Evolutionary conservation across 2,113 vertebrate species (phyloP).

Genomic region (Grallaria varia): DNA sequence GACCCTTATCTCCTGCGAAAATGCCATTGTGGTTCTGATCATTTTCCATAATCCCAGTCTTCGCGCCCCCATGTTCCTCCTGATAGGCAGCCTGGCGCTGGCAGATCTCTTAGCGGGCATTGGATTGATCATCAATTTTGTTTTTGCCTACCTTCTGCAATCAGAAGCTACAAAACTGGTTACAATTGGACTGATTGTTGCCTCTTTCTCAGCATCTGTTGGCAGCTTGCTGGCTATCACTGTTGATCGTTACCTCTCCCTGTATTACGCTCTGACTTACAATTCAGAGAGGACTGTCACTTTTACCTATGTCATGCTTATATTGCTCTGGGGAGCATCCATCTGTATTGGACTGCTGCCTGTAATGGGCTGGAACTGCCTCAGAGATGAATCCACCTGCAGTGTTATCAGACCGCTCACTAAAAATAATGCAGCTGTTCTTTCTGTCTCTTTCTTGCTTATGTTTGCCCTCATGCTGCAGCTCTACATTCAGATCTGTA

Average conservation of each 20-base stretch:
- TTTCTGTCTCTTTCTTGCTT: constrained; percentile 94
- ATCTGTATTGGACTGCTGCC: constrained; percentile 93
- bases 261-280: constrained; percentile 97
- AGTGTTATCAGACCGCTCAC: constrained; percentile 95
- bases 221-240: constrained; percentile 98
- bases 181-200: constrained; percentile 93
- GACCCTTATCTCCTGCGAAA: constrained; percentile 96
- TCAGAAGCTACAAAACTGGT: constrained; percentile 94
- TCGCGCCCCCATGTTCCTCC: constrained; percentile 95
- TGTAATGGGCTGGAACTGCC: constrained; percentile 94
- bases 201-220: constrained; percentile 96
- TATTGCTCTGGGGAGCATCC: constrained; percentile 92
- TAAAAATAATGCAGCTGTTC: constrained; percentile 93
- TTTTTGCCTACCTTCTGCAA: constrained; percentile 93
- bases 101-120: constrained; percentile 95
- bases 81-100: constrained; percentile 95
- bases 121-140: constrained; percentile 92
- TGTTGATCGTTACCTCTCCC: constrained; percentile 96
- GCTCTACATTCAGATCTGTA: constrained; percentile 97
- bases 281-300: constrained; percentile 95
- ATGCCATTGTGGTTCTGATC: constrained; percentile 94
- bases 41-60: constrained; percentile 97
- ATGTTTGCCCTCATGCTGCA: constrained; percentile 98
- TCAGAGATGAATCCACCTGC: constrained; percentile 90
- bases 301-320: constrained; percentile 95